Conservation (phyloP, 2,888 invertebrate genomes). For the Gasteruption jaculator region DNA sequence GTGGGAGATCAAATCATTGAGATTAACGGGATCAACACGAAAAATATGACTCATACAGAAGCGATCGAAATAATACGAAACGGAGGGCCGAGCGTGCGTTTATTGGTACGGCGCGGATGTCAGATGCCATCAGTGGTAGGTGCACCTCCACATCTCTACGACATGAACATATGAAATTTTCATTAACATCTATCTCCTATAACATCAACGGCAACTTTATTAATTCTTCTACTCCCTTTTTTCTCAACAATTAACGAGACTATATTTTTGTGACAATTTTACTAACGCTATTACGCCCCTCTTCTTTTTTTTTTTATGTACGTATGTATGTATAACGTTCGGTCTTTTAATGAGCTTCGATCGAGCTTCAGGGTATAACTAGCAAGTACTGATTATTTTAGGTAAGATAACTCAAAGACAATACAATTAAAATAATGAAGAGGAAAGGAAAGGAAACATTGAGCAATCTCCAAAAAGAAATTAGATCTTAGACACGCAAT, state of each 20-base stretch:
- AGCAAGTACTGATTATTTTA: constrained; percentile 25
- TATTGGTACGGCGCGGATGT: constrained; percentile 54
- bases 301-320: too few relatives aligned
- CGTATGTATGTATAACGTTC: too few relatives aligned
- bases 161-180: constrained; percentile 48
- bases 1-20: constrained; percentile 68
- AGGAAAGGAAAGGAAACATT: constrained; percentile 22
- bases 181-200: constrained; percentile 25
- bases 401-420: constrained; percentile 23
- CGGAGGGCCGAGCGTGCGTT: constrained; percentile 59
- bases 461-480: constrained; percentile 26
- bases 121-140: constrained; percentile 53
- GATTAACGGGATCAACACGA: constrained; percentile 66
- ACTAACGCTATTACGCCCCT: constrained; percentile 33
- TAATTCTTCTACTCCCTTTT: too few relatives aligned
- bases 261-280: constrained; percentile 27
- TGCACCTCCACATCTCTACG: constrained; percentile 50
- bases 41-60: constrained; percentile 70
- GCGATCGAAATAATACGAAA: constrained; percentile 70
- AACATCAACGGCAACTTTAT: constrained; percentile 29
- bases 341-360: constrained; percentile 21
- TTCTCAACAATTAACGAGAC: constrained; percentile 27
- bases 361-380: constrained; percentile 29
- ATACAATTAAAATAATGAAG: too few relatives aligned
- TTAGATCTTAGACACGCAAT: constrained; percentile 18